Evolutionary conservation across 1,140 invertebrate genomes (phyloP).

Genomic region (Penaeus chinensis): DNA sequence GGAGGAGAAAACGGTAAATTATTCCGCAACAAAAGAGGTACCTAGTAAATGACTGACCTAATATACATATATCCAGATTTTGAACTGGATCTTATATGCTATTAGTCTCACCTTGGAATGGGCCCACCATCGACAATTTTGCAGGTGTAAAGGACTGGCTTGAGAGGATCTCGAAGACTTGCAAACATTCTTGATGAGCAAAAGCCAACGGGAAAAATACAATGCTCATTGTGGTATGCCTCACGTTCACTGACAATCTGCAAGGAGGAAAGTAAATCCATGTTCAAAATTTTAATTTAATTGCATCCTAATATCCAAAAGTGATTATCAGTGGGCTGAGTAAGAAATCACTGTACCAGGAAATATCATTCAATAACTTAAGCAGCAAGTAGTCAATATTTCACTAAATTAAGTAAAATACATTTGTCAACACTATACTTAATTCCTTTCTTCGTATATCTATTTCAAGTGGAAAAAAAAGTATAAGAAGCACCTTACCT

Average conservation of each 20-base stretch:
- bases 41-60: too few species aligned
- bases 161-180: slow-evolving; percentile 77
- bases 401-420: neutral
- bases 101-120: slow-evolving; percentile 75
- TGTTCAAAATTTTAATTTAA: too few species aligned
- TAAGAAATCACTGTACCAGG: neutral
- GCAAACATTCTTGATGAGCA: slow-evolving; percentile 83
- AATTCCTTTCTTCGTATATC: too few species aligned
- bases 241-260: slow-evolving; percentile 75
- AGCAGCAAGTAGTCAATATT: slow-evolving; percentile 2
- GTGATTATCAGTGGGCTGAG: too few species aligned
- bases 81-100: neutral
- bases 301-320: too few species aligned
- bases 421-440: neutral
- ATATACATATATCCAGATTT: too few species aligned
- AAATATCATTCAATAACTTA: slow-evolving; percentile 1
- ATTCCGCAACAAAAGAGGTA: too few species aligned
- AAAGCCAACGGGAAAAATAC: slow-evolving; percentile 84
- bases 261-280: slow-evolving; percentile 33
- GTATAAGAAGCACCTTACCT: slow-evolving; percentile 70
- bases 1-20: too few species aligned
- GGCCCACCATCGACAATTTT: slow-evolving; percentile 81
- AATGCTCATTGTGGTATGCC: slow-evolving; percentile 79
- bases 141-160: slow-evolving; percentile 85
- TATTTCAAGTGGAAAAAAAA: too few species aligned